These are phyloP conservation scores for Mionectes olivaceus DNA, from an alignment of 2,797 vertebrate genomes.

Conservation along the genomic window DNA sequence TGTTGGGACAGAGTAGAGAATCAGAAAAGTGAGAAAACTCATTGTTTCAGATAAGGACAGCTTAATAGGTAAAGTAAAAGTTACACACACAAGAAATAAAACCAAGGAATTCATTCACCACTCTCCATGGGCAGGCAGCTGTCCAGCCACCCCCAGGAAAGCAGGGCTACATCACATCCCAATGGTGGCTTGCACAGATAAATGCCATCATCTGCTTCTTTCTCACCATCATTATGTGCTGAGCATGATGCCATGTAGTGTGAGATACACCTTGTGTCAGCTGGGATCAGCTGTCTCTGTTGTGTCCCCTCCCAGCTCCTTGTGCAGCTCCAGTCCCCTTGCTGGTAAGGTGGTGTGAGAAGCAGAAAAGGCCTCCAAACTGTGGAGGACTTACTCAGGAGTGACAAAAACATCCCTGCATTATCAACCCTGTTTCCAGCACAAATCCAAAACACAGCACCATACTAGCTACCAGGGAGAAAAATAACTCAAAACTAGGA, in stretches of 20 bases:
- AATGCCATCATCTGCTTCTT: background rate
- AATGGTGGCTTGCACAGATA: background rate
- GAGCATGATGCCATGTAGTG: accelerated
- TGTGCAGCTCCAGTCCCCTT: accelerated
- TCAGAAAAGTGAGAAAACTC: accelerated
- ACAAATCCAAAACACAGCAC: background rate
- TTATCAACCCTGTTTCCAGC: background rate
- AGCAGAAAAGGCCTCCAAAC: background rate
- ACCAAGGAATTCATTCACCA: background rate
- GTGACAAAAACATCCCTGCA: accelerated
- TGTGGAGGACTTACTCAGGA: background rate
- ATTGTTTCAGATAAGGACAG: background rate
- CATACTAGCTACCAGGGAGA: background rate
- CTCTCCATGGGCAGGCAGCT: background rate
- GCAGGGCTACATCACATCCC: no score
- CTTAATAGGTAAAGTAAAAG: background rate
- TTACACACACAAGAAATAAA: background rate
- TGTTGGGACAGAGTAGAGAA: background rate
- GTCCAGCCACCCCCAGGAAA: background rate
- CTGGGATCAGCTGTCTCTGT: background rate
- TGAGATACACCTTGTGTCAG: no score
- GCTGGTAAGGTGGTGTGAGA: accelerated
- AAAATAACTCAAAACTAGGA: background rate
- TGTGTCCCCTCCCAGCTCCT: background rate
- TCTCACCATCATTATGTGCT: background rate